Evolutionary conservation across 2,888 invertebrate genomes (phyloP).

Genomic region (Hirtodrosophila alboralis): DNA sequence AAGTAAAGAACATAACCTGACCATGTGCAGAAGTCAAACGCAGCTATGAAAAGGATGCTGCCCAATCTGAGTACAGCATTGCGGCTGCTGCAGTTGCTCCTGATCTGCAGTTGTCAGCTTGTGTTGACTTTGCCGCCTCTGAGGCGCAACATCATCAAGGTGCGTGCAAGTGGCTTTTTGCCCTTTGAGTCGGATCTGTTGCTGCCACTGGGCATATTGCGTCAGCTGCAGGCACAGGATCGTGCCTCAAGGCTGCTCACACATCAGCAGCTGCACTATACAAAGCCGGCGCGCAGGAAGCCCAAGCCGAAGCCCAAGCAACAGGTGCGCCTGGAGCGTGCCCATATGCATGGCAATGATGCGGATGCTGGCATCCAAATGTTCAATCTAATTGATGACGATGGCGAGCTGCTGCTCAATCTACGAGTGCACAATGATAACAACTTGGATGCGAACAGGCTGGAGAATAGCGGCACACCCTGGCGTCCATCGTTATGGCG

Average conservation of each 20-base stretch:
- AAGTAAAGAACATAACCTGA: slow-evolving; percentile 3
- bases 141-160: slow-evolving; percentile 57
- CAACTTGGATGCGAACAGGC: slow-evolving; percentile 14
- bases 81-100: slow-evolving; percentile 11
- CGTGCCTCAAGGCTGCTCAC: slow-evolving; percentile 40
- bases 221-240: slow-evolving; percentile 65
- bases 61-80: slow-evolving; percentile 4
- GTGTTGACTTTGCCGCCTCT: slow-evolving; percentile 10
- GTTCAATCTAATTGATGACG: slow-evolving; percentile 70
- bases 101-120: slow-evolving; percentile 9
- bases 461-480: slow-evolving; percentile 22
- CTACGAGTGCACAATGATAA: slow-evolving; percentile 59
- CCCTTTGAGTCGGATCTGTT: slow-evolving; percentile 68
- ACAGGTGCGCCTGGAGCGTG: slow-evolving; percentile 63
- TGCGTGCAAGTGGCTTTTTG: slow-evolving; percentile 63
- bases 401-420: slow-evolving; percentile 66
- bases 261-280: background rate
- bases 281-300: slow-evolving; percentile 4
- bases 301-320: slow-evolving; percentile 30
- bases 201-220: slow-evolving; percentile 58
- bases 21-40: slow-evolving; percentile 15
- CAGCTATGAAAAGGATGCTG: slow-evolving; percentile 18
- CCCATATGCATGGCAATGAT: slow-evolving; percentile 15
- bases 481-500: slow-evolving; percentile 69
- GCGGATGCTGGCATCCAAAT: slow-evolving; percentile 42